Evolutionary conservation across 2,113 vertebrate species (phyloP), one percentile per base, ranked within the genome.

Genomic region (Muntiacus reevesi): DNA sequence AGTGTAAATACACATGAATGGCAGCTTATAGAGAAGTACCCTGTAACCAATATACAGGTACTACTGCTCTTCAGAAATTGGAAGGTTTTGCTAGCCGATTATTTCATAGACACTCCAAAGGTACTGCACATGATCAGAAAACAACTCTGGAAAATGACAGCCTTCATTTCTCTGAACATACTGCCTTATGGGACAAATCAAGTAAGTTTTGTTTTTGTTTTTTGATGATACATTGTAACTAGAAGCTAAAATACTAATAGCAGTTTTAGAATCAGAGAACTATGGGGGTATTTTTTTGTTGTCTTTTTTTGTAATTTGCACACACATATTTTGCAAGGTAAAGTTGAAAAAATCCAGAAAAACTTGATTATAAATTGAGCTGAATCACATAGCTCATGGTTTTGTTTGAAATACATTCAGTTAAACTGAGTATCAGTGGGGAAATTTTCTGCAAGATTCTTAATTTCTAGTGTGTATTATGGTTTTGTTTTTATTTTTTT

Each of bases 41-140:
- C 16, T 98, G 97, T 95, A 97, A 92, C 97, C 99, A 98, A 94
- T 98, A 94, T 95, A 33, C 98, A 2, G 98, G 99, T 88, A 98
- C 99, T 3, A 98, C 98, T 1, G 99, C 99, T 1, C 99, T 99
- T 87, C 99, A 99, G 97, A 99, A 98, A 9, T 97, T 99, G 97
- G 99, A 99, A 87, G 99, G 98, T 0, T 99, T 99, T 89, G 99
- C 99, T 62, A 99, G 98, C 95, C 99, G 99, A 28, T 98, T 99
- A 81, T 99, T 99, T 98, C 98, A 99, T 67, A 99, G 99, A 97
- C 99, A 99, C 93, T 98, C 99, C 28, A 99, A 99, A 98, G 97
- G 98, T 92, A 97, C 98, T 96, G 23, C 79, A 0, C 99, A 99
- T 47, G 99, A 99, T 89, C 99, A 98, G 95, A 99, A 95, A 97